Base-by-base conservation (phyloP, 2,797 vertebrate genomes). In the Simalia tracyae region DNA sequence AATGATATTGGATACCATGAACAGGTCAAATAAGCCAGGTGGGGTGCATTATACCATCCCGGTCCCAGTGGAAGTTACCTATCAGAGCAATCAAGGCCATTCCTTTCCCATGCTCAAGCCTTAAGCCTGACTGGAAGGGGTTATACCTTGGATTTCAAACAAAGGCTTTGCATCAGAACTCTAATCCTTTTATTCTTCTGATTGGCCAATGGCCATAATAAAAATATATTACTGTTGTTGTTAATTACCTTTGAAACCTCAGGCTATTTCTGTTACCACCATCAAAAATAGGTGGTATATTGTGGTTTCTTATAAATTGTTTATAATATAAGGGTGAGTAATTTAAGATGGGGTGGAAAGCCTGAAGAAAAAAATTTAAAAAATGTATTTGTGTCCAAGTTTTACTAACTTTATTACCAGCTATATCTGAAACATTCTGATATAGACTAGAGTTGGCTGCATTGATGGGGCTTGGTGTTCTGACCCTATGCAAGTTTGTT, bases 221-320 rank as follows among this genome's bases (percentile, higher is more conserved):
- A 8, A 50, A 50, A 50, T 50, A 50, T 6, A 50, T 50, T 50
- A 50, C 3, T 42, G 42, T 50, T 7, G 50, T 50, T 50, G 50
- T 50, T 50, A 5, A 50, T 50, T 84, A 59, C 68, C 63, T 61
- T 63, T 88, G 81, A 91, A 89, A 56, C 68, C 59, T 88, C 36
- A 54, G 42, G 86, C 31, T 42, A 31, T 31, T 91, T 91, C 81
- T 61, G 10, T n/a, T 88, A 15, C 57, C 28, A 63, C 56, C 31
- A 86, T 86, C 50, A 86, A 59, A 57, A 88, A 57, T 24, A 63
- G 68, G 42, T 36, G 59, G 86, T 1, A 50, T 46, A 17, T 28
- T 63, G 66, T 15, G n/a, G 68, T 8, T 92, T 63, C 63, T 90
- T 42, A 66, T 87, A 91, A 91, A 91, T 76, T 81, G 86, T 91